phyloP scores from a whole-genome alignment of 1,140 invertebrate genomes.

The Temnothorax curvispinosus region DNA sequence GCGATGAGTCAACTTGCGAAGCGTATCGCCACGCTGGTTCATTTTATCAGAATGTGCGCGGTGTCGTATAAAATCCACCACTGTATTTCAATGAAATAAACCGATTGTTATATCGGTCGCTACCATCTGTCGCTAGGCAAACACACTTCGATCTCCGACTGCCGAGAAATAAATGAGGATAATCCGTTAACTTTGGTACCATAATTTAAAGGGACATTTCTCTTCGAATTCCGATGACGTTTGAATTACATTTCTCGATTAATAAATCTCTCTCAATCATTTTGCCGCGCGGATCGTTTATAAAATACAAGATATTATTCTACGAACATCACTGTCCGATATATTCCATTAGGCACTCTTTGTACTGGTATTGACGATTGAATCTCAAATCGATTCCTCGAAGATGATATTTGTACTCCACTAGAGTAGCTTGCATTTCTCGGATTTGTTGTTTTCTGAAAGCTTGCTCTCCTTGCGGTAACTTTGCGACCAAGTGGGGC shows the following conservation, averaged over 20 bases:
- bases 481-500: background rate
- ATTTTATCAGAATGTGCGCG: constrained; percentile 29
- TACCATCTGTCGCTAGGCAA: background rate
- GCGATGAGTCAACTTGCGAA: constrained; percentile 45
- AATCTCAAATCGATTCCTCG: background rate
- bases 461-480: background rate
- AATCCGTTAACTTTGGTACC: background rate
- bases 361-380: constrained; percentile 44
- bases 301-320: background rate
- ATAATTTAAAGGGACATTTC: background rate
- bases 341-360: constrained; percentile 34
- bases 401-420: constrained; percentile 1
- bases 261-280: background rate
- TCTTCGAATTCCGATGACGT: background rate
- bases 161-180: background rate
- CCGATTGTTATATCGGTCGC: background rate
- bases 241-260: background rate
- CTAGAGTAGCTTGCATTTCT: background rate
- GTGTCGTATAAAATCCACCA: background rate
- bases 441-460: background rate
- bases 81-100: background rate
- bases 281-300: background rate
- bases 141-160: background rate
- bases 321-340: constrained; percentile 9
- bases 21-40: constrained; percentile 29